A percentile compares a stretch with the other conserved stretches of the same genome.
phyloP scores from a whole-genome alignment of 2,888 invertebrate species.

The Tachina fera region DNA sequence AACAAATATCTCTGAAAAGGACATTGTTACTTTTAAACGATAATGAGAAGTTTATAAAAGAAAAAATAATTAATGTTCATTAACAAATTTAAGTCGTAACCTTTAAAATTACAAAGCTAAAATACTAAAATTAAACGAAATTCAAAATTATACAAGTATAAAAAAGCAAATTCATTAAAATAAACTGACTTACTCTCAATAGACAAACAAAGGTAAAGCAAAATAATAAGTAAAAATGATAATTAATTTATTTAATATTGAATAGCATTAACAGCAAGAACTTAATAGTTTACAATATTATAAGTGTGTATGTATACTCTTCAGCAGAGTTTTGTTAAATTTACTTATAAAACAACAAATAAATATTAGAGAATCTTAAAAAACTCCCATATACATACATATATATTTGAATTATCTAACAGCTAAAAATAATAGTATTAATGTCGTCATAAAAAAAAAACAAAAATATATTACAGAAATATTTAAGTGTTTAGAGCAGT shows the following conservation, averaged over 20 bases:
- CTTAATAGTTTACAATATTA: constrained; percentile 65
- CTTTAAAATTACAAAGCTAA: constrained; percentile 54
- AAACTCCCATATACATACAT: constrained; percentile 45
- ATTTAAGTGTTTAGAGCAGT: constrained; percentile 78
- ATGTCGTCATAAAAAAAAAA: constrained; percentile 63
- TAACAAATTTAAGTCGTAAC: constrained; percentile 68
- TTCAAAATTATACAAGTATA: constrained; percentile 56
- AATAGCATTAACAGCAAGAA: constrained; percentile 52
- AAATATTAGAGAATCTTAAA: constrained; percentile 62
- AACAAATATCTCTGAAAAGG: constrained; percentile 79
- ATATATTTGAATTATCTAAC: constrained; percentile 57
- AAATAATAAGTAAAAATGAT: constrained; percentile 37
- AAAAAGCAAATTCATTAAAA: constrained; percentile 60
- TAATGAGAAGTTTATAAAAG: constrained; percentile 60
- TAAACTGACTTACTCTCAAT: constrained; percentile 61
- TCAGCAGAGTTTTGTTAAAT: constrained; percentile 78
- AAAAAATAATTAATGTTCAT: constrained; percentile 58
- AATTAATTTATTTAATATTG: constrained; percentile 62
- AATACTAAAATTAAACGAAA: constrained; percentile 56
- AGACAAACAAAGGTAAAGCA: constrained; percentile 55
- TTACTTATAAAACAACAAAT: constrained; percentile 75
- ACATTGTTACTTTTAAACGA: constrained; percentile 80
- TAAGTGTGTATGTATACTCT: constrained; percentile 75
- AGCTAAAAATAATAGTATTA: constrained; percentile 66
- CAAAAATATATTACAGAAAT: constrained; percentile 65